phyloP scores from a whole-genome alignment of 2,888 invertebrate genomes.

The Therioaphis trifolii region DNA sequence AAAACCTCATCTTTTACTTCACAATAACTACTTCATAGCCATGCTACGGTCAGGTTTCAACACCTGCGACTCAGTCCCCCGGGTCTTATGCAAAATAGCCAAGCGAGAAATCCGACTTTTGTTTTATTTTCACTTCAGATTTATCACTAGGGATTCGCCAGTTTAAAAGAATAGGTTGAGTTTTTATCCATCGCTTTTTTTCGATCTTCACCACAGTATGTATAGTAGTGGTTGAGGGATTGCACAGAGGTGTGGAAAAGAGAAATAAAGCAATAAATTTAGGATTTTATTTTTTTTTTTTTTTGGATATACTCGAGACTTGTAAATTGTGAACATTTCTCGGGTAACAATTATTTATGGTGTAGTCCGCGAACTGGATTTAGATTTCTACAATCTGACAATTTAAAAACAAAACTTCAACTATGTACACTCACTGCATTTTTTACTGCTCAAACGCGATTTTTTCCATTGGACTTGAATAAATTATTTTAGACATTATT shows the following conservation, averaged over 20 bases:
- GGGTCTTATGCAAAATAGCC: slow-evolving; percentile 59
- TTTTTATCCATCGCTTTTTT: slow-evolving; percentile 53
- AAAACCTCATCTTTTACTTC: slow-evolving; percentile 44
- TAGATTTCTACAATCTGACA: slow-evolving; percentile 44
- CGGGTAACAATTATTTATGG: slow-evolving; percentile 58
- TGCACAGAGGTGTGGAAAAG: not conserved
- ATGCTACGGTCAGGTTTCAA: slow-evolving; percentile 49
- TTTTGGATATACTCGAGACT: slow-evolving; percentile 55
- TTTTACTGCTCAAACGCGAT: not conserved
- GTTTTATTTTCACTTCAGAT: slow-evolving; percentile 60
- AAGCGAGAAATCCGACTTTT: slow-evolving; percentile 55
- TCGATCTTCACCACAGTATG: slow-evolving; percentile 1
- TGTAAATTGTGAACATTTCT: slow-evolving; percentile 55
- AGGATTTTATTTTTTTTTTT: slow-evolving; percentile 23
- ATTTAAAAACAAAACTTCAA: slow-evolving; percentile 57
- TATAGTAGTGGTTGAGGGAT: not conserved
- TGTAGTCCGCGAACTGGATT: slow-evolving; percentile 35
- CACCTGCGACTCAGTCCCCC: slow-evolving; percentile 54
- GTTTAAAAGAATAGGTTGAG: slow-evolving; percentile 54
- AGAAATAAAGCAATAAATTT: slow-evolving; percentile 48
- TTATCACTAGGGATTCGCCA: slow-evolving; percentile 50
- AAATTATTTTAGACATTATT: not conserved
- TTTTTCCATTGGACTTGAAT: not conserved
- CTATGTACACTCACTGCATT: not conserved
- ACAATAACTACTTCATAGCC: slow-evolving; percentile 49